Evolutionary conservation across 2,888 invertebrate species (phyloP).

Genomic region (Ophion ellenae): DNA sequence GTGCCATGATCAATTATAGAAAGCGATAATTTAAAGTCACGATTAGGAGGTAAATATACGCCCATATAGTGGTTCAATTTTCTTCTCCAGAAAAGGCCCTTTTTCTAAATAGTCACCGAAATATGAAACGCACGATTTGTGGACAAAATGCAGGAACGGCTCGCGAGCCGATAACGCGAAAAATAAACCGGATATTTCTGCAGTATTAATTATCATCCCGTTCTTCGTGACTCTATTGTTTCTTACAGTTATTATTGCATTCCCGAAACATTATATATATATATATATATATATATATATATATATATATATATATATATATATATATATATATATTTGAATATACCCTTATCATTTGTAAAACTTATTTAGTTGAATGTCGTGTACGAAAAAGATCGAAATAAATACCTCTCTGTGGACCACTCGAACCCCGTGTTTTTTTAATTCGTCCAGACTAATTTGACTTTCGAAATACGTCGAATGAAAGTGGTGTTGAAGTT

Average conservation of each 20-base stretch:
- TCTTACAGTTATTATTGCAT: conserved; percentile 22
- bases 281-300: conserved; percentile 36
- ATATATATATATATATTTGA: conserved; percentile 37
- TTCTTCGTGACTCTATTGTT: conserved; percentile 29
- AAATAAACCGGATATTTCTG: conserved; percentile 16
- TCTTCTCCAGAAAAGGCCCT: no score
- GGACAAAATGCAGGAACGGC: neutral
- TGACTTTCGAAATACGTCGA: neutral
- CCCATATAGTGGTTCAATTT: no score
- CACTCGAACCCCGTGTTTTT: conserved; percentile 36
- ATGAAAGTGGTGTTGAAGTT: neutral
- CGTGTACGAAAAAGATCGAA: conserved; percentile 50
- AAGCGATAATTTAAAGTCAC: no score
- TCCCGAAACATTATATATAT: conserved; percentile 25
- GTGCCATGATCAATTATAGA: no score
- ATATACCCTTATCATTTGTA: conserved; percentile 45
- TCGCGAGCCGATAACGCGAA: neutral
- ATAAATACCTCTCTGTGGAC: conserved; percentile 64
- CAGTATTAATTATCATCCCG: conserved; percentile 24
- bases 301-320: conserved; percentile 30
- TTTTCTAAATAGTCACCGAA: no score
- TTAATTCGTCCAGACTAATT: neutral
- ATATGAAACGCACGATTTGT: neutral
- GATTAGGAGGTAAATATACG: no score
- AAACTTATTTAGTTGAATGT: conserved; percentile 55